A percentile compares a stretch with the other conserved stretches of the same genome.
These are phyloP conservation scores for Drosophila neocordata DNA, from an alignment of 1,140 invertebrate species.

Conservation along the genomic window DNA sequence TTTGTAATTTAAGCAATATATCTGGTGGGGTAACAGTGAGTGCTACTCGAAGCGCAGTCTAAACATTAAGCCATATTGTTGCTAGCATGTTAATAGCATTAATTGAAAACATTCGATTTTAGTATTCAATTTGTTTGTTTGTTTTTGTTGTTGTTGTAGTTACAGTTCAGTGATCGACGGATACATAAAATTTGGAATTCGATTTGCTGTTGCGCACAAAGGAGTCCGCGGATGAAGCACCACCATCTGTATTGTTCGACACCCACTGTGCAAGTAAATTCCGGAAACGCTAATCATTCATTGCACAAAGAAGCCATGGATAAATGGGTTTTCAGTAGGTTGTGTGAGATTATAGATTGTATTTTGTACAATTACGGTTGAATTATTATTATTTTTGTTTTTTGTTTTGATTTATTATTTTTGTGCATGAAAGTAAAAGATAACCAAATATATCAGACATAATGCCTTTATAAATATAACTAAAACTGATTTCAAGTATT, in stretches of 20 bases:
- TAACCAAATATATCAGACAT: constrained; percentile 4
- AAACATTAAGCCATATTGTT: constrained; percentile 31
- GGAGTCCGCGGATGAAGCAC: constrained; percentile 43
- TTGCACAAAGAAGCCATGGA: constrained; percentile 16
- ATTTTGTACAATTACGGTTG: constrained; percentile 3
- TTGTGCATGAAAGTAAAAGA: constrained; percentile 11
- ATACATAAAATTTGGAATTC: constrained; percentile 77
- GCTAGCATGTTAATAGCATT: constrained; percentile 7
- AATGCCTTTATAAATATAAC: background rate
- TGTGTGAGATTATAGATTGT: background rate
- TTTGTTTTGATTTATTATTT: background rate
- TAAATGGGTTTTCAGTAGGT: constrained; percentile 3
- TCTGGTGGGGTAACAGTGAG: background rate
- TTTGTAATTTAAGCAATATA: background rate
- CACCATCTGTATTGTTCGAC: constrained; percentile 47
- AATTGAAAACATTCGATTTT: constrained; percentile 6
- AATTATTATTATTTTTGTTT: background rate
- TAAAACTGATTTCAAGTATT: background rate
- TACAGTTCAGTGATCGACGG: constrained; percentile 62
- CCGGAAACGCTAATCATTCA: constrained; percentile 54
- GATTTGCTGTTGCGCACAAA: constrained; percentile 66
- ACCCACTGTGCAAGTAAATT: constrained; percentile 69
- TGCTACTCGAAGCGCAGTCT: constrained; percentile 24
- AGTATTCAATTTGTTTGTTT: constrained; percentile 15
- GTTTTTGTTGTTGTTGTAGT: background rate